Evolutionary conservation across 2,113 vertebrate species (phyloP).

Genomic region (Grallaria varia): DNA sequence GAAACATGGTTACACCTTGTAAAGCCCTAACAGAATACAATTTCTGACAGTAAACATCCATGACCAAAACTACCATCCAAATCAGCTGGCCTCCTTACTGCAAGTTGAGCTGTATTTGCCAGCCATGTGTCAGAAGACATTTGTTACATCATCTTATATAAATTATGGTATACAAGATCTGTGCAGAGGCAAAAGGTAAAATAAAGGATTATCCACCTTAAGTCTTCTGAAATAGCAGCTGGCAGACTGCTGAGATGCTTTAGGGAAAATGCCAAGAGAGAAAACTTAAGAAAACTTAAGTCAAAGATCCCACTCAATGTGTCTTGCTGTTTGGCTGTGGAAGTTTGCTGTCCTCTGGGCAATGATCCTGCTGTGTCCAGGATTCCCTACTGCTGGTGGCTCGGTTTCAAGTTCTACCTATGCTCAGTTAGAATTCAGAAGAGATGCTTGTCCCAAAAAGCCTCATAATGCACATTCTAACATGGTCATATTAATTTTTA

Average conservation of each 20-base stretch:
- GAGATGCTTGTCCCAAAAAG: background rate
- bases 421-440: background rate
- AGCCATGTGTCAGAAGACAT: background rate
- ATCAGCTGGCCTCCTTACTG: background rate
- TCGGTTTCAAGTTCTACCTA: background rate
- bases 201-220: background rate
- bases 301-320: background rate
- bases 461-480: background rate
- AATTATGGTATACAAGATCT: background rate
- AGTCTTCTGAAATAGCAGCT: background rate
- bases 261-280: background rate
- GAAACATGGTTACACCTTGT: fast-evolving
- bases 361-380: background rate
- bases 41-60: background rate
- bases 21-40: background rate
- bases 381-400: background rate
- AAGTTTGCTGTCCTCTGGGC: background rate
- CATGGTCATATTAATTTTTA: background rate
- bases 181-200: background rate
- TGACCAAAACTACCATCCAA: background rate
- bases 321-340: fast-evolving
- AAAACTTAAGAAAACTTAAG: background rate
- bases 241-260: background rate
- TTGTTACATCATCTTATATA: background rate
- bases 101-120: background rate